These are phyloP conservation scores for Anadara kagoshimensis DNA, from an alignment of 1,140 invertebrate species.

Conservation along the genomic window DNA sequence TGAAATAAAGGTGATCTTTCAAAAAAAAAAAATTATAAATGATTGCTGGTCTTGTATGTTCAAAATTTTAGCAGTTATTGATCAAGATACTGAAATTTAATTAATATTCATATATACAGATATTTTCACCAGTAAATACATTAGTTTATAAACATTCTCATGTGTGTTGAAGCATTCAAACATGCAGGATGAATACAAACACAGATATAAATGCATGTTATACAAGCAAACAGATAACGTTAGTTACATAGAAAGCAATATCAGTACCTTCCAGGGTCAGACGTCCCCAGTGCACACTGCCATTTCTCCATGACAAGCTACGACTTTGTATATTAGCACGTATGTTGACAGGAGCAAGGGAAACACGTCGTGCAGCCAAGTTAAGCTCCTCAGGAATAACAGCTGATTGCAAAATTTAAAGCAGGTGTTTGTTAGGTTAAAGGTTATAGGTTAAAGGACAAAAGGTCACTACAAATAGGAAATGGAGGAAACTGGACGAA, in stretches of 20 bases:
- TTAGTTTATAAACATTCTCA: too few species aligned
- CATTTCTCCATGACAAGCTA: constrained; percentile 72
- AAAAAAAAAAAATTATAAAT: too few species aligned
- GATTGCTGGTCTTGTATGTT: too few species aligned
- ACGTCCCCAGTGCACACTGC: constrained; percentile 71
- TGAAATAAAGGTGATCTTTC: too few species aligned
- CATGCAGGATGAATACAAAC: too few species aligned
- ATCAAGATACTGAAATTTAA: too few species aligned
- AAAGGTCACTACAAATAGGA: constrained; percentile 13
- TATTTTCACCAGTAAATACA: too few species aligned
- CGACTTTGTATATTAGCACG: constrained; percentile 69
- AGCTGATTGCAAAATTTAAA: constrained; percentile 36
- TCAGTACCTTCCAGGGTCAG: constrained; percentile 68
- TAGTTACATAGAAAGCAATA: background rate
- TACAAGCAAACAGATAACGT: background rate
- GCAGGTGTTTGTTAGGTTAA: constrained; percentile 30
- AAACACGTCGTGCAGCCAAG: constrained; percentile 71
- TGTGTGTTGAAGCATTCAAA: too few species aligned
- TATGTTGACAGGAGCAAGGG: constrained; percentile 68
- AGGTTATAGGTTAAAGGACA: constrained; percentile 15
- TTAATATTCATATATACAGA: too few species aligned
- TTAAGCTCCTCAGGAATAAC: constrained; percentile 67
- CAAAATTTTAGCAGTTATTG: too few species aligned
- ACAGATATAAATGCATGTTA: too few species aligned
- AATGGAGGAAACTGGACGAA: too few species aligned